Conservation (phyloP, 2,888 invertebrate species). For the Chalcosyrphus nemorum region DNA sequence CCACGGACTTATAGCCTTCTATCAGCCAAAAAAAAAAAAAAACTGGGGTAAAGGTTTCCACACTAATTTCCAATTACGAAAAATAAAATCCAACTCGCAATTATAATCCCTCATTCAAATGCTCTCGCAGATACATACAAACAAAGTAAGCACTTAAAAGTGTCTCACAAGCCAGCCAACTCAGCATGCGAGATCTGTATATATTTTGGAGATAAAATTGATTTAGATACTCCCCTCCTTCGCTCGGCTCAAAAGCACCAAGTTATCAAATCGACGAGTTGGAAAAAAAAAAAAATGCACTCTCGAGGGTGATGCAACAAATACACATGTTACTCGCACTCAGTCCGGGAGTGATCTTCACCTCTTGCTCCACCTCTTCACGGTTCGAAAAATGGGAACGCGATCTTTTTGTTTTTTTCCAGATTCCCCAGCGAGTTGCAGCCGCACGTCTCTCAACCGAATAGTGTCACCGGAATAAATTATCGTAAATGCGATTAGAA, state of each 20-base stretch:
- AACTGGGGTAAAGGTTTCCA: conserved; percentile 71
- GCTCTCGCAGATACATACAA: conserved; percentile 12
- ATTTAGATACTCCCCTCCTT: conserved; percentile 58
- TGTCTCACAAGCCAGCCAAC: conserved; percentile 36
- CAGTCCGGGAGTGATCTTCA: no score
- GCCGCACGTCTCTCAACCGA: conserved; percentile 65
- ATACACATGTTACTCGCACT: conserved; percentile 37
- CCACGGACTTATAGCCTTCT: conserved; percentile 67
- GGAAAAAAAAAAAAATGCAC: conserved; percentile 13
- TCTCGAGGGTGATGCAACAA: conserved; percentile 60
- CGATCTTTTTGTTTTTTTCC: not conserved
- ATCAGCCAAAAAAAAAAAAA: conserved; percentile 46
- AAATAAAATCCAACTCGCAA: conserved; percentile 43
- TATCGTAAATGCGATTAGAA: conserved; percentile 72
- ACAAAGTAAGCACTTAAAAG: conserved; percentile 48
- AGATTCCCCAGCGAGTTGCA: conserved; percentile 25
- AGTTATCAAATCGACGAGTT: conserved; percentile 36
- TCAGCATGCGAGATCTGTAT: conserved; percentile 50
- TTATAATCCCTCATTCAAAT: conserved; percentile 68
- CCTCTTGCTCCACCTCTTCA: no score
- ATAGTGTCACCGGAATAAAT: conserved; percentile 73
- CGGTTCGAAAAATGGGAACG: conserved; percentile 57
- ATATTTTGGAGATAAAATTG: conserved; percentile 70
- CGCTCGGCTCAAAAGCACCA: conserved; percentile 56
- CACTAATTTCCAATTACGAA: conserved; percentile 66